Evolutionary conservation across 2,113 vertebrate genomes (phyloP), one percentile per base, ranked within the genome.

Genomic region (Osmerus mordax): DNA sequence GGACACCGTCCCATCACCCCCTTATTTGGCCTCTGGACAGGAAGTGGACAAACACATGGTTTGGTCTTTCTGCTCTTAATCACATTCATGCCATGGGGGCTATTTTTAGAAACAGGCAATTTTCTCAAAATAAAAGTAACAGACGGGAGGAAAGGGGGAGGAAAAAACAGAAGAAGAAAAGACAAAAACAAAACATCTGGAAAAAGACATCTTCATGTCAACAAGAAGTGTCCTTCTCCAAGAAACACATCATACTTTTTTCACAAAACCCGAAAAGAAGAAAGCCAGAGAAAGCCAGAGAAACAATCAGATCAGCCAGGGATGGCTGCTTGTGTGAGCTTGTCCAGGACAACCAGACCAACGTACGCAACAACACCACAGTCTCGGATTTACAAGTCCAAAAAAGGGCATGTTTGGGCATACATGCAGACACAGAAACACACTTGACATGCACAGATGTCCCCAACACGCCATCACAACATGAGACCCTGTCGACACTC

Each of bases 381-480:
- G 41, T 47, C 5, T 9, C 41, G 0, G 41, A 47, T 47, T 18
- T 56, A 18, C 11, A 60, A 25, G 56, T 29, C n/a, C 68, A 47
- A 54, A 28, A 28, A 28, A 28, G 58, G 54, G 58, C 54, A 59
- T 29, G 58, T 55, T 59, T 25, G 58, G 54, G 58, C 28, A 66
- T 13, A 54, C 55, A 61, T 16, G 58, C 55, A 65, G 47, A 63
- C 55, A 59, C 55, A 67, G 41, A 67, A 19, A 67, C 65, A 69
- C 25, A 56, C 51, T 47, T 47, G 41, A 54, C 1, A 14, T 13
- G 14, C 28, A 25, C 62, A 14, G 61, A 18, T 51, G n/a, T 55
- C 55, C 60, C 70, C 60, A 19, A 68, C 58, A 65, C 81, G 78
- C 80, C 78, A 80, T 77, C 66, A 29, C 84, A 47, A 1, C 0